These are phyloP conservation scores for Lichenostomus cassidix DNA, from an alignment of 2,113 vertebrate species.

Conservation along the genomic window DNA sequence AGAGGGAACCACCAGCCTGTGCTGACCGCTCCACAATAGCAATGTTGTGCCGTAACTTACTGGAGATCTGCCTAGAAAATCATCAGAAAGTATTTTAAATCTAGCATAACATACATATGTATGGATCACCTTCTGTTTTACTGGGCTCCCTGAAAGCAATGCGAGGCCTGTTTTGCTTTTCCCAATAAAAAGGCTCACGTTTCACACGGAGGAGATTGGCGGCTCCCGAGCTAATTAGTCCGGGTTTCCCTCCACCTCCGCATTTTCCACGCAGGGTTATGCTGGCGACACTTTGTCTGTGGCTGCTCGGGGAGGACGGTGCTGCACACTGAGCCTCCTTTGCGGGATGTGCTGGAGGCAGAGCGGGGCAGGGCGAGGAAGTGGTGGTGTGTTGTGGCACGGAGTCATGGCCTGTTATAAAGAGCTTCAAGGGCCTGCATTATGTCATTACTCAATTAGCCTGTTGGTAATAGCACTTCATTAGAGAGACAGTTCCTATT, in stretches of 20 bases:
- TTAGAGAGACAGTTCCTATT: conserved; percentile 66
- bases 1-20: neutral
- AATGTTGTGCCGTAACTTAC: conserved; percentile 15
- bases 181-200: conserved; percentile 68
- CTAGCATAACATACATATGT: conserved; percentile 55
- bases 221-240: conserved; percentile 70
- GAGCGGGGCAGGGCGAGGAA: conserved; percentile 36
- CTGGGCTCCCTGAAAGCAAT: conserved; percentile 66
- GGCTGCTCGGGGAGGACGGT: conserved; percentile 54
- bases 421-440: conserved; percentile 60
- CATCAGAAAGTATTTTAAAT: conserved; percentile 64
- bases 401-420: conserved; percentile 12
- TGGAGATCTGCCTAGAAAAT: conserved; percentile 74
- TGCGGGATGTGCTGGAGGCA: conserved; percentile 46
- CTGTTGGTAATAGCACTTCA: conserved; percentile 70
- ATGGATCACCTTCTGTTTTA: conserved; percentile 71
- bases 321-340: conserved; percentile 57
- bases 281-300: conserved; percentile 81
- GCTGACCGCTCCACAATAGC: neutral
- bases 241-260: conserved; percentile 75
- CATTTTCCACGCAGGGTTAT: conserved; percentile 84
- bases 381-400: conserved; percentile 18
- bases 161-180: conserved; percentile 63
- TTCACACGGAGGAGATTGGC: conserved; percentile 69
- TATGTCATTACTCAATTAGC: conserved; percentile 74